phyloP scores from a whole-genome alignment of 2,888 invertebrate species.

The Seira musarum region DNA sequence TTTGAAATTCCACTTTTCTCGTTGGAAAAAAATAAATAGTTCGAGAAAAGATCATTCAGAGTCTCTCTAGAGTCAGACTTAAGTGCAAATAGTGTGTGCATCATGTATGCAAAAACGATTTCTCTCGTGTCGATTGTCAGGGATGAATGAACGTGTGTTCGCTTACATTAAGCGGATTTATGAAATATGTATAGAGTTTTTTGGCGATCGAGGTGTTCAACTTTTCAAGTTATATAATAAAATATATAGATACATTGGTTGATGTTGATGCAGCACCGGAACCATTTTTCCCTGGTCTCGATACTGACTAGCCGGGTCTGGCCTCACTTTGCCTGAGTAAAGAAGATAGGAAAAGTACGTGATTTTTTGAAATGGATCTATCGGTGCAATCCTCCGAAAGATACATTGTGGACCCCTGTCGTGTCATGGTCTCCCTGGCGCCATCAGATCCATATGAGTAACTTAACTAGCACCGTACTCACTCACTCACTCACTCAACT shows the following conservation, averaged over 20 bases:
- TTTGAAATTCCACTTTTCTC: too few species aligned
- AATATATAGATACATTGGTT: too few species aligned
- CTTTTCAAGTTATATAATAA: too few species aligned
- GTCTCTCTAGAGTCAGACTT: too few species aligned
- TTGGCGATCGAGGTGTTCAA: not conserved
- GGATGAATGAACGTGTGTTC: not conserved
- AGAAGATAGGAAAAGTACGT: conserved; percentile 54
- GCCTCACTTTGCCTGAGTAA: conserved; percentile 25
- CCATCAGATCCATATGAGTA: conserved; percentile 64
- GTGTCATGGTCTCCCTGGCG: conserved; percentile 70
- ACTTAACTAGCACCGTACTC: conserved; percentile 26
- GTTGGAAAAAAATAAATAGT: too few species aligned
- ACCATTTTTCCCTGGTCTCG: not conserved
- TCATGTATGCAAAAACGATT: too few species aligned
- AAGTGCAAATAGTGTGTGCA: too few species aligned
- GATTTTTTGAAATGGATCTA: conserved; percentile 57
- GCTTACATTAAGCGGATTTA: conserved; percentile 1
- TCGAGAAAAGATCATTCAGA: too few species aligned
- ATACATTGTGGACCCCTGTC: conserved; percentile 67
- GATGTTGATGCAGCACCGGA: not conserved
- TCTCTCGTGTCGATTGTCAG: too few species aligned
- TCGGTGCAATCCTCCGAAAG: conserved; percentile 54
- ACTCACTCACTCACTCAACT: not conserved
- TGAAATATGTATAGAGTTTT: not conserved
- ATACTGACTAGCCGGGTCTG: not conserved